Percentiles rank a stretch among this genome's conserved stretches.
Conservation (phyloP, 2,888 invertebrate species). For the Rambutsinella grinnellia region DNA sequence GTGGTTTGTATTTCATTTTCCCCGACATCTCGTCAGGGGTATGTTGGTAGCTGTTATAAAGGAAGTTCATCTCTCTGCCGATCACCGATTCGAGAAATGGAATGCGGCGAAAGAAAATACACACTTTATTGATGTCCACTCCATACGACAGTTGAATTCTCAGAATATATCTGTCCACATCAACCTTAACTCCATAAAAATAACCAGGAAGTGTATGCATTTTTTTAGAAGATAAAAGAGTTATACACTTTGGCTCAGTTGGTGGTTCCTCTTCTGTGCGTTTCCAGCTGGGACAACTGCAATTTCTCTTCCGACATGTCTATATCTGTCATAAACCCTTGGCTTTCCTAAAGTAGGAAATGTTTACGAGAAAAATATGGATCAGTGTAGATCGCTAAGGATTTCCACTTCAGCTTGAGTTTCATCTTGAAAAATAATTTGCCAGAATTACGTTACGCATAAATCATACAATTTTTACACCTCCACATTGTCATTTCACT, state of each 20-base stretch:
- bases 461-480: background rate
- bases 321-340: background rate
- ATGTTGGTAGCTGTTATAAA: background rate
- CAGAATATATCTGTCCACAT: background rate
- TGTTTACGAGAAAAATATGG: background rate
- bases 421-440: background rate
- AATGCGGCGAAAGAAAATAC: background rate
- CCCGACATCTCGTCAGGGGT: background rate
- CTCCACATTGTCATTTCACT: background rate
- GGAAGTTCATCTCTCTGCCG: background rate
- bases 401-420: background rate
- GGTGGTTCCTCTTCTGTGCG: constrained; percentile 28
- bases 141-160: background rate
- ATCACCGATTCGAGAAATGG: background rate
- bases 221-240: constrained; percentile 8
- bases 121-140: background rate
- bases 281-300: constrained; percentile 26
- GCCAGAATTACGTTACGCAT: background rate
- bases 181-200: no score
- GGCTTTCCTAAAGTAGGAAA: background rate
- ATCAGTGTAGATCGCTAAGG: background rate
- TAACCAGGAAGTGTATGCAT: background rate
- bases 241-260: constrained; percentile 12
- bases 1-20: background rate
- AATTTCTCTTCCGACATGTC: background rate